A percentile compares a stretch with the other conserved stretches of the same genome.
Conservation (phyloP, 2,113 vertebrate genomes). For the Taurulus bubalis region DNA sequence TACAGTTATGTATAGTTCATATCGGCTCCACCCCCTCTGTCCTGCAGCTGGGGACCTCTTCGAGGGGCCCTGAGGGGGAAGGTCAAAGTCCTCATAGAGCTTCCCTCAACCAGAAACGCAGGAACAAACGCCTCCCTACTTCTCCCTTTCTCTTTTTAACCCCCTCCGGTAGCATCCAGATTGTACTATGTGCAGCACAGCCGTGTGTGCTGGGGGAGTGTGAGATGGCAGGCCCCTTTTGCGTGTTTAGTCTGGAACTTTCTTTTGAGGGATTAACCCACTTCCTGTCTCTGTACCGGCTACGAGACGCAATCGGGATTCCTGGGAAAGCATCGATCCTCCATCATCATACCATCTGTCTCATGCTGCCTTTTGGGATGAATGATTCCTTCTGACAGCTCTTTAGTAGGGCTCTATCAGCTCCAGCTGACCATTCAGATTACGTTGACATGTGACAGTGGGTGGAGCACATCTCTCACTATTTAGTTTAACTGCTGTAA, state of each 20-base stretch:
- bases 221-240: conserved; percentile 32
- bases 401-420: conserved; percentile 68
- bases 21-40: conserved; percentile 49
- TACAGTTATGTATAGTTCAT: conserved; percentile 66
- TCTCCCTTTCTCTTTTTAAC: conserved; percentile 50
- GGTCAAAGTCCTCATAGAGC: conserved; percentile 70
- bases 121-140: conserved; percentile 59
- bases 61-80: conserved; percentile 72
- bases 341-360: conserved; percentile 81
- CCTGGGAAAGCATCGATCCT: conserved; percentile 71
- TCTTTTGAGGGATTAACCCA: conserved; percentile 76
- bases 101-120: conserved; percentile 62
- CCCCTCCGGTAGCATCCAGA: conserved; percentile 53
- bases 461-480: background rate
- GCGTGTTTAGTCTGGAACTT: conserved; percentile 75
- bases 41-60: conserved; percentile 73
- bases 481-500: background rate
- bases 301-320: conserved; percentile 52
- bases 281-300: conserved; percentile 61
- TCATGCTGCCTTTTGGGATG: conserved; percentile 77
- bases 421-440: conserved; percentile 59
- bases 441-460: conserved; percentile 63
- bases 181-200: conserved; percentile 38
- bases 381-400: conserved; percentile 76
- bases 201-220: conserved; percentile 23